A percentile compares a stretch with the other conserved stretches of the same genome.
Conservation (phyloP, 1,140 invertebrate genomes). For the Drosophila murphyi region DNA sequence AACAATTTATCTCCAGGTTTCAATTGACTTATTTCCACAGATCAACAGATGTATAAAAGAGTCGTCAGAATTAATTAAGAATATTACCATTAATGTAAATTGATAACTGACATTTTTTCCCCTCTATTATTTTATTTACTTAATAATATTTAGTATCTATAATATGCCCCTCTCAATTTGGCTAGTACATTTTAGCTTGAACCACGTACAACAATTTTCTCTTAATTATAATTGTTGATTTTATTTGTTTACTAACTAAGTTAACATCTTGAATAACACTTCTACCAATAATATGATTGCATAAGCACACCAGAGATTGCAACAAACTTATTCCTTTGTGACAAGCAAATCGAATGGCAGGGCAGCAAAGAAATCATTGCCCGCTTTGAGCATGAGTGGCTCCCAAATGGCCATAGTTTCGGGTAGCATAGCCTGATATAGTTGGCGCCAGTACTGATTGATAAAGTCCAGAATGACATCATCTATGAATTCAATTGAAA, state of each 20-base stretch:
- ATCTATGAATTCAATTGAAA: conserved; percentile 48
- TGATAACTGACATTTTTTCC: not conserved
- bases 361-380: conserved; percentile 73
- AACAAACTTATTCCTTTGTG: conserved; percentile 50
- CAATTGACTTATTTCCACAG: no score
- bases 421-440: conserved; percentile 72
- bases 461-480: conserved; percentile 79
- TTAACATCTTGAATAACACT: conserved; percentile 53
- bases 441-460: conserved; percentile 78
- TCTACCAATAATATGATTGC: conserved; percentile 26
- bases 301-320: not conserved
- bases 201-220: no score
- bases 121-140: not conserved
- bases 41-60: not conserved
- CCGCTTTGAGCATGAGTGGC: conserved; percentile 63
- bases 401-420: conserved; percentile 73
- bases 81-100: not conserved
- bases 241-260: conserved; percentile 65
- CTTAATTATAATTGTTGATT: conserved; percentile 2
- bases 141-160: not conserved
- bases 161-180: not conserved
- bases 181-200: no score
- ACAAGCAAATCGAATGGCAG: conserved; percentile 74
- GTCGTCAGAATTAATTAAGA: not conserved
- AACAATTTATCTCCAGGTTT: not conserved